These are phyloP conservation scores for Labeo calbasu DNA, from an alignment of 2,797 vertebrate species.

Conservation along the genomic window DNA sequence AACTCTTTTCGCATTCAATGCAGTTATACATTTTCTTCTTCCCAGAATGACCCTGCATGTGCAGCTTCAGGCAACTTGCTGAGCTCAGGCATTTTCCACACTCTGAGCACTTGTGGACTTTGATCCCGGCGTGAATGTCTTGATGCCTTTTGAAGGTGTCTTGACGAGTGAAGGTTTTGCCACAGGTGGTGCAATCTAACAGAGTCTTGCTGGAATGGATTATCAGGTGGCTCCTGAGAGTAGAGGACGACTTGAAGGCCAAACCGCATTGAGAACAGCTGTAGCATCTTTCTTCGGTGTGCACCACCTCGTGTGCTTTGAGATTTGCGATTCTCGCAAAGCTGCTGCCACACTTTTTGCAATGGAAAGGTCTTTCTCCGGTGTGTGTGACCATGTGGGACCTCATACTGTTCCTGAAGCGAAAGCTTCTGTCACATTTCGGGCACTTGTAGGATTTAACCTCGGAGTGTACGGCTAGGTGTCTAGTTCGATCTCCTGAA, in stretches of 20 bases:
- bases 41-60: constrained; percentile 20
- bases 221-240: constrained; percentile 37
- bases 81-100: constrained; percentile 54
- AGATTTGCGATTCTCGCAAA: constrained; percentile 12
- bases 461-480: constrained; percentile 26
- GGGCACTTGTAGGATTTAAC: constrained; percentile 38
- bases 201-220: constrained; percentile 16
- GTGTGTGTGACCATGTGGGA: constrained; percentile 29
- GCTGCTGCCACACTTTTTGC: constrained; percentile 35
- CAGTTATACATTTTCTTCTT: constrained; percentile 27
- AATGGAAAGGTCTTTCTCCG: constrained; percentile 33
- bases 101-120: constrained; percentile 38
- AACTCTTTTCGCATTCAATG: constrained; percentile 12
- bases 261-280: constrained; percentile 35
- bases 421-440: constrained; percentile 27
- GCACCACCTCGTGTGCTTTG: not conserved
- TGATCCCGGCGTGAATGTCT: constrained; percentile 44
- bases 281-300: constrained; percentile 13
- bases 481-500: constrained; percentile 21
- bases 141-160: constrained; percentile 56
- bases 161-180: constrained; percentile 53
- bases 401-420: constrained; percentile 1
- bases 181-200: constrained; percentile 45
- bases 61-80: constrained; percentile 23
- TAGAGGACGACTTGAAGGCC: constrained; percentile 32